Evolutionary conservation across 1,140 invertebrate genomes (phyloP).

Genomic region (Lerema accius): DNA sequence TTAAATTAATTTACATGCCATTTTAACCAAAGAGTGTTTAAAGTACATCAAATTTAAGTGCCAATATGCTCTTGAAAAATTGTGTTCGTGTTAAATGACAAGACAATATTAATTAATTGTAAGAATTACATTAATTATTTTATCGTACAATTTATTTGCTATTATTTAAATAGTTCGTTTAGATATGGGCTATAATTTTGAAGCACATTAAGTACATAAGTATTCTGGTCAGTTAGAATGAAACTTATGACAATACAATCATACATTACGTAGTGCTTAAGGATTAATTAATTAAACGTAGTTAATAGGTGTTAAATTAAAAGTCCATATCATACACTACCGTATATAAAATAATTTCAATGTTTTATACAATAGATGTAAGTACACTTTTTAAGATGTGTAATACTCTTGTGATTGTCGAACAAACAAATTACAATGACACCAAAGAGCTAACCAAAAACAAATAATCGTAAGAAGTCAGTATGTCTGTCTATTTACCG

Average conservation of each 20-base stretch:
- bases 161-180: conserved; percentile 23
- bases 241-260: conserved; percentile 71
- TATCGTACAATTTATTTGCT: conserved; percentile 11
- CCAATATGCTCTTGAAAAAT: conserved; percentile 3
- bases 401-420: background rate
- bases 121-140: background rate
- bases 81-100: conserved; percentile 27
- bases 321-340: conserved; percentile 50
- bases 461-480: background rate
- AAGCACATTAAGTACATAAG: conserved; percentile 42
- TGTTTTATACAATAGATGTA: conserved; percentile 5
- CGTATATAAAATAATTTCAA: conserved; percentile 1
- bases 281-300: conserved; percentile 28
- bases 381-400: conserved; percentile 13
- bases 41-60: conserved; percentile 6
- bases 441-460: background rate
- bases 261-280: conserved; percentile 39
- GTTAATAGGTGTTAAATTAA: conserved; percentile 47
- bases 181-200: conserved; percentile 31
- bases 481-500: background rate
- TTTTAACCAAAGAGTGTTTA: conserved; percentile 32
- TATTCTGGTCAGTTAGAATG: conserved; percentile 35
- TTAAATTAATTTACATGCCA: conserved; percentile 1
- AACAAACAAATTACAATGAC: background rate
- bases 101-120: conserved; percentile 5